These are phyloP conservation scores for Climacteris rufus DNA, from an alignment of 2,113 vertebrate genomes.

Conservation along the genomic window DNA sequence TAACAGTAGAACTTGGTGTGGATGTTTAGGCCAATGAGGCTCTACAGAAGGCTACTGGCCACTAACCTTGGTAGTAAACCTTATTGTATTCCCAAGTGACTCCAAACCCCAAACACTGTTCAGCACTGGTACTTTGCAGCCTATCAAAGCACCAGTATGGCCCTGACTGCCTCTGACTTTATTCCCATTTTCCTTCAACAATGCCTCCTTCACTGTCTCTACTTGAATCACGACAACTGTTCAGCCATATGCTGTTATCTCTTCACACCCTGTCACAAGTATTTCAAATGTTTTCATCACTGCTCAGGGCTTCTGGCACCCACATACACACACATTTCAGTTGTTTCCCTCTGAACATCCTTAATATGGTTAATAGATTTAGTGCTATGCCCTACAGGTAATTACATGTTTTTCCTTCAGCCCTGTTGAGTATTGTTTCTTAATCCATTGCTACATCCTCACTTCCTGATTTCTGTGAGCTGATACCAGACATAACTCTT, in stretches of 20 bases:
- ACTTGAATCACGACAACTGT: not conserved
- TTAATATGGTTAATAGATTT: not conserved
- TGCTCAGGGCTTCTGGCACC: not conserved
- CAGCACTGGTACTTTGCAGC: not conserved
- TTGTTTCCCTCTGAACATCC: not conserved
- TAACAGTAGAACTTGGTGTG: not conserved
- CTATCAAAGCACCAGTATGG: not conserved
- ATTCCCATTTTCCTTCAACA: not conserved
- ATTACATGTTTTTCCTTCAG: not conserved
- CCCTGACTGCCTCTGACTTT: not conserved
- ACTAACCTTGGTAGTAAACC: not conserved
- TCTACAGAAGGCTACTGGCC: not conserved
- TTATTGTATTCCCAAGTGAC: not conserved
- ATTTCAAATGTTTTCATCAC: constrained; percentile 10
- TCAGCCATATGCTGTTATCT: constrained; percentile 12
- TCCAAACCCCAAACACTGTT: not conserved
- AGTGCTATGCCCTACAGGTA: not conserved
- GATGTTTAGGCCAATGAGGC: not conserved
- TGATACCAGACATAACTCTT: not conserved
- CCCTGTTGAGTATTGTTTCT: not conserved
- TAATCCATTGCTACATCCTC: not conserved
- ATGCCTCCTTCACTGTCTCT: not conserved
- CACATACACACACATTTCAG: not conserved
- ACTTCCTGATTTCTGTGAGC: not conserved
- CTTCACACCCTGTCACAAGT: not conserved